Evolutionary conservation across 1,140 invertebrate species (phyloP), one percentile per base, ranked within the genome.

Genomic region (Ostrea denselamellosa): DNA sequence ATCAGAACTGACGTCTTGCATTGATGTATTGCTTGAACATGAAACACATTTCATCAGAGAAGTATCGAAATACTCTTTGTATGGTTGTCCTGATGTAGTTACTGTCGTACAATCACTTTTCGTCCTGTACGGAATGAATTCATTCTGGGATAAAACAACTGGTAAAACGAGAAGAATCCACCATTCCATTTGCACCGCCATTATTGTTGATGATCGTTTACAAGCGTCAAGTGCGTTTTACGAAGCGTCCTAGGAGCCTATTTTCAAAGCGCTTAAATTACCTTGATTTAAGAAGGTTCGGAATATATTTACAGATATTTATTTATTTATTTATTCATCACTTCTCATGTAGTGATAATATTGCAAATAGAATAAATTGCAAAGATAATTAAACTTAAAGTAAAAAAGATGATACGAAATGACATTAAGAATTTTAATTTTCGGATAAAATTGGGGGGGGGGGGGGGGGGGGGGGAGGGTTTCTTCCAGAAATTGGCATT

Each of bases 1-100:
- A 89, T 91, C 86, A 12, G 85, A 9, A 58, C 85, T 89, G 8
- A 71, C 65, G 7, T 22, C 83, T 56, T 87, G 85, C 19, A 44
- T 86, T 12, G 85, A 87, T 28, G 84, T 84, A 62, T 88, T 58
- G 58, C 87, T 28, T n/a, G 85, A 84, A 86, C 90, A 91, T 53
- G 54, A 10, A 77, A 17, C 28, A 44, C 89, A 89, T 28, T 22
- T 52, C 56, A 91, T 52, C 53, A 51, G 14, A 19, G 83, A 54
- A n/a, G 71, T 87, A 54, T 89, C 83, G 77, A 53, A 91, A 65
- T 87, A 91, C 62, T 91, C 81, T n/a, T 53, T 83, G 28, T 14
- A 77, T 77, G 25, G 68, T 34, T 77, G 25, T 77, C 68, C 68
- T 71, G 12, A 25, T 7, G n/a, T 14, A 28, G 25, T 77, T 77